phyloP scores from a whole-genome alignment of 1,140 invertebrate genomes.

The Drosophila asahinai region DNA sequence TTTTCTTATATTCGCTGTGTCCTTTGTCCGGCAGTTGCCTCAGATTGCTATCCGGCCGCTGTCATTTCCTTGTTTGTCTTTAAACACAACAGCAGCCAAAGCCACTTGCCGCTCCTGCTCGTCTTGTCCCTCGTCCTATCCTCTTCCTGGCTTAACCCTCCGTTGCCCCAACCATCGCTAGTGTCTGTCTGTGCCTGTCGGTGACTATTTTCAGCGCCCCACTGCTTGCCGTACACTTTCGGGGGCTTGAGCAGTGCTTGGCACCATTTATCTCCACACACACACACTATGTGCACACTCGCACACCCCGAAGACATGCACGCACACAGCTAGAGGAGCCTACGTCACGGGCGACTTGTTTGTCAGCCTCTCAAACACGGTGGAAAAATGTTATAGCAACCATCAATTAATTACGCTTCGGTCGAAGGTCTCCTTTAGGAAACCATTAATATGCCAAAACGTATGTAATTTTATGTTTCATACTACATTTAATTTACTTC shows the following conservation, averaged over 20 bases:
- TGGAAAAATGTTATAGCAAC: constrained; percentile 18
- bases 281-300: constrained; percentile 21
- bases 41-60: constrained; percentile 58
- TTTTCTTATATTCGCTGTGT: constrained; percentile 41
- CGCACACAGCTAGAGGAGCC: constrained; percentile 18
- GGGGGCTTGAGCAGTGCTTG: constrained; percentile 56
- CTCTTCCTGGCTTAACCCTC: constrained; percentile 2
- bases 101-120: constrained; percentile 15
- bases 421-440: constrained; percentile 1
- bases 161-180: constrained; percentile 6
- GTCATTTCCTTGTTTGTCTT: constrained; percentile 66
- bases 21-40: constrained; percentile 37
- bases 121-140: neutral
- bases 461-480: neutral
- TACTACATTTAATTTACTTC: neutral
- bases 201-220: constrained; percentile 57
- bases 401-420: constrained; percentile 24
- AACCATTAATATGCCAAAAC: constrained; percentile 7
- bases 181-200: constrained; percentile 56
- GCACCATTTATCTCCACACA: constrained; percentile 59
- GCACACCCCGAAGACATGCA: constrained; percentile 24
- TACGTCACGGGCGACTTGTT: constrained; percentile 52
- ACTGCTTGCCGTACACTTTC: constrained; percentile 44
- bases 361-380: constrained; percentile 45
- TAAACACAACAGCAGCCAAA: constrained; percentile 45